Percentiles rank a stretch among this genome's conserved stretches.
Conservation (phyloP, 2,888 invertebrate species). For the Osmoderma eremita region DNA sequence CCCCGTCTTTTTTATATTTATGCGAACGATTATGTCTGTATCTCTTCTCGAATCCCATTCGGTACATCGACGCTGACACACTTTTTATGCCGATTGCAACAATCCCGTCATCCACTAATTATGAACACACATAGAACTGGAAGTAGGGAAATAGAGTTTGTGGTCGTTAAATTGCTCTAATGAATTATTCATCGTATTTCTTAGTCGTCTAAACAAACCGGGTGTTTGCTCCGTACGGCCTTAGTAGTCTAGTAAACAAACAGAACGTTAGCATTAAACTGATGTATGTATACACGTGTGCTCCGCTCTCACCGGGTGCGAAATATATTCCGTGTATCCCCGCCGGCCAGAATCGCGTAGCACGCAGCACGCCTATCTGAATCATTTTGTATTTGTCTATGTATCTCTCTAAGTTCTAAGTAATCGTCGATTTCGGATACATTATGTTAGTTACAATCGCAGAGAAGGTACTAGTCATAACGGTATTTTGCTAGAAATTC, state of each 20-base stretch:
- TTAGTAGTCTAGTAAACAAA: conserved; percentile 20
- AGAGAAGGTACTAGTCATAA: no score
- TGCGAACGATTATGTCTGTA: no score
- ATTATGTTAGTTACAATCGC: no score
- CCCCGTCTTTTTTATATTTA: no score
- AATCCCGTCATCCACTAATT: conserved; percentile 4
- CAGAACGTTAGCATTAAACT: conserved; percentile 16
- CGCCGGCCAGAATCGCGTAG: no score
- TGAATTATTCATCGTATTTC: conserved; percentile 15
- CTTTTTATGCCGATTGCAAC: conserved; percentile 18
- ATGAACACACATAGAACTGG: conserved; percentile 1
- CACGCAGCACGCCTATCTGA: no score
- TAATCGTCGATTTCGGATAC: no score
- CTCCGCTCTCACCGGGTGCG: no score
- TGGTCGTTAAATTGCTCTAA: conserved; percentile 20
- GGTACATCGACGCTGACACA: conserved; percentile 16
- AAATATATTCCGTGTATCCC: no score
- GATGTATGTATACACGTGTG: not conserved
- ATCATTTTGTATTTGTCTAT: no score
- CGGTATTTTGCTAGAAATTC: no score
- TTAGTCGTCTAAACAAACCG: conserved; percentile 18
- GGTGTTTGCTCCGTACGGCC: not conserved
- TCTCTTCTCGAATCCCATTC: not conserved
- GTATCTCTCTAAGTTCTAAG: no score
- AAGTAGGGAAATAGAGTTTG: not conserved